Base-by-base conservation (phyloP, 2,888 invertebrate species). In the Caenorhabditis sp. region DNA sequence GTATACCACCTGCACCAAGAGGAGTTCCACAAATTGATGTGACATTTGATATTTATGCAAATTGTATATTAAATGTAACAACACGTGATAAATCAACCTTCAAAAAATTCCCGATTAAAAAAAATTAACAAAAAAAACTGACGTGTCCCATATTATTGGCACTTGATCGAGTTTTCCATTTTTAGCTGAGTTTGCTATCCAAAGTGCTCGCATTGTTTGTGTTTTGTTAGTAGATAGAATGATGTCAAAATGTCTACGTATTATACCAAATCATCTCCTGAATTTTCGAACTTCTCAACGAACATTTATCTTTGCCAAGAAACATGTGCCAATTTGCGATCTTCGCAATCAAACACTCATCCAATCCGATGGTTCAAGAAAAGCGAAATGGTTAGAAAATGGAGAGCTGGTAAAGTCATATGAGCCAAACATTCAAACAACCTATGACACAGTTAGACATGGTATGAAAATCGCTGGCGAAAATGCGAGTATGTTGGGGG, bases 21-120 rank as follows among this genome's bases (percentile, higher is more conserved):
- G 88, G 88, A 50, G 85, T 87, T 5, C 88, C 88, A 12, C 88
- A 88, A 63, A 94, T 94, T 83, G 88, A 88, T 73, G 89, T 88
- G 52, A 85, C 87, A 21, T 89, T 88, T 71, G 87, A 89, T 67
- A 83, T 89, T 61, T 89, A 88, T 74, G 89, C 88, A 36, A 89
- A 87, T 70, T 87, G 87, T 64, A 87, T 87, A 52, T 79, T 87
- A 59, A 76, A 84, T 67, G 87, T 87, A 31, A 70, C 85, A 8
- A 86, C 86, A 5, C 62, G 60, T 49, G 86, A 86, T 76, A 86
- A 87, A 67, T 80, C 82, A 25, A 86, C 87, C n/a, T n/a, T n/a
- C n/a, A n/a, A n/a, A n/a, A n/a, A n/a, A n/a, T n/a, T n/a, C n/a
- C n/a, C n/a, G n/a, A n/a, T n/a, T n/a, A n/a, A n/a, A n/a, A n/a